These are phyloP conservation scores for Cairina moschata DNA, from an alignment of 2,113 vertebrate species.

Conservation along the genomic window DNA sequence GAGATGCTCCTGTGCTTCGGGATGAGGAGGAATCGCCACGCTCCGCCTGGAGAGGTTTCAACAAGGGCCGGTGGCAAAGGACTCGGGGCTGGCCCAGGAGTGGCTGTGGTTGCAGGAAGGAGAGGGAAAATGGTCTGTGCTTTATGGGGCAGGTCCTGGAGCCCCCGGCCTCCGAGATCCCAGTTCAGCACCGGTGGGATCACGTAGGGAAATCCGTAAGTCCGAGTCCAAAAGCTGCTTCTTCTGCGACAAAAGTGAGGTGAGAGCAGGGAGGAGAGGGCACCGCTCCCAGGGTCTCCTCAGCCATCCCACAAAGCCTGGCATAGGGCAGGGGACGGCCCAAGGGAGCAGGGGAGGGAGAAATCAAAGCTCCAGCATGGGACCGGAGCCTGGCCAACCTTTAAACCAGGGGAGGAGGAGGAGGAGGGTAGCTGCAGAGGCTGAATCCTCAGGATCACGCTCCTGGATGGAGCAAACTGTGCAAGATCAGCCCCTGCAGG, in stretches of 20 bases:
- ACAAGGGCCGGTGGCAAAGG: neutral
- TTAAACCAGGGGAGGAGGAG: neutral
- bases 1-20: neutral
- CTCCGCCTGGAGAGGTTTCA: neutral
- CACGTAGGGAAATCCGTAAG: neutral
- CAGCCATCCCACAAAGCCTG: neutral
- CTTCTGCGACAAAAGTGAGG: neutral
- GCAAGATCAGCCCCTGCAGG: neutral
- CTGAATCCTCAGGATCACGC: neutral
- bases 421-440: neutral
- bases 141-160: neutral
- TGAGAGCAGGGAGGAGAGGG: neutral
- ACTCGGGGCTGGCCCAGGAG: neutral
- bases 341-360: rapidly evolving
- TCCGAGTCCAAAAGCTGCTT: neutral
- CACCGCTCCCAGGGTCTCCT: neutral
- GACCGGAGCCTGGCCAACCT: neutral
- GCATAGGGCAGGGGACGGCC: neutral
- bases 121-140: neutral
- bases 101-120: neutral
- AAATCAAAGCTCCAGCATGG: neutral
- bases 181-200: neutral
- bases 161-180: neutral
- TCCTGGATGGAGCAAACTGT: neutral
- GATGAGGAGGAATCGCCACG: neutral